Evolutionary conservation across 2,888 invertebrate genomes (phyloP), one percentile per base, ranked within the genome.

Genomic region (Automeris io): DNA sequence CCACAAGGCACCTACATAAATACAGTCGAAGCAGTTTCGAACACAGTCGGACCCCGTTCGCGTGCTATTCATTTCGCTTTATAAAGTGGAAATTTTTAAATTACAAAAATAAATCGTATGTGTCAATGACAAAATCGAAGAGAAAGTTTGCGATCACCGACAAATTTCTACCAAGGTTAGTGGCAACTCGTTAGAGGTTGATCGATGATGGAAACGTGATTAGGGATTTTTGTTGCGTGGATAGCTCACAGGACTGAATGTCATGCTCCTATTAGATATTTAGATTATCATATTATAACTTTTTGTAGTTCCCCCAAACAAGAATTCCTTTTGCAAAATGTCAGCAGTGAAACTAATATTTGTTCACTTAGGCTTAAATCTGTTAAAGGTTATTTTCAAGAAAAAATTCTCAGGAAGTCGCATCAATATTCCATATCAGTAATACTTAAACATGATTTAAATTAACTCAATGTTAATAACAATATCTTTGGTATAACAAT

Each of bases 81-180:
- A 61, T 59, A 65, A 67, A 68, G 69, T 71, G 62, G 70, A 62
- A 45, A 72, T 81, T 81, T 67, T 64, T 44, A 39, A 65, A 57
- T 57, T 69, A 60, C 46, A 49, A 40, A 49, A 59, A 56, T 55
- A 70, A 69, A 54, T 58, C 61, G 69, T 81, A 77, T 73, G 87
- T 87, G 87, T 87, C 87, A 87, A 87, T 87, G 87, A 87, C 81
- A 85, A 85, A 69, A 83, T 75, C 78, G 66, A 76, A 77, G 79
- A 87, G 76, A 82, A 87, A 77, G 73, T 87, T 68, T 59, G 81
- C 83, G 67, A 83, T 86, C 60, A 86, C 77, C 60, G 81, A 87
- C 78, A 87, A 83, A 79, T 87, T 87, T 75, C 71, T 87, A 51
- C 87, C 87, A 62, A 87, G 87, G 87, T 87, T 43, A 74, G 83